Percentiles rank a stretch among this genome's conserved stretches.
Evolutionary conservation across 2,888 invertebrate species (phyloP).

Genomic region (Mythimna pallens): DNA sequence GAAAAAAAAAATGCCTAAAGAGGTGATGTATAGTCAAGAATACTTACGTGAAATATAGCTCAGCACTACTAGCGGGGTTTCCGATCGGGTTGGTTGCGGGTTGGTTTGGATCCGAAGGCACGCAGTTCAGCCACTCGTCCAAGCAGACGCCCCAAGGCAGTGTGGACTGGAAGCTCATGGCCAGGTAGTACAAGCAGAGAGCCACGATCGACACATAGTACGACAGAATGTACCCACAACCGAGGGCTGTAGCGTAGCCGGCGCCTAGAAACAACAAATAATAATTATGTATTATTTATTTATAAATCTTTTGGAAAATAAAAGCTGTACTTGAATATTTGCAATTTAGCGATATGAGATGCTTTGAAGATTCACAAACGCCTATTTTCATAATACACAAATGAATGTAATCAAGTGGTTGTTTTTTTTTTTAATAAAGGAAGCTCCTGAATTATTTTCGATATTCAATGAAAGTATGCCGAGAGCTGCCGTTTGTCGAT

Average conservation of each 20-base stretch:
- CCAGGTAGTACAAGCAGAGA: slow-evolving; percentile 93
- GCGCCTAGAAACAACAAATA: slow-evolving; percentile 88
- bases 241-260: slow-evolving; percentile 92
- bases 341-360: background rate
- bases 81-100: slow-evolving; percentile 38
- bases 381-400: no score
- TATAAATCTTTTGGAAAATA: background rate
- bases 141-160: slow-evolving; percentile 94
- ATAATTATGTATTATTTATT: background rate
- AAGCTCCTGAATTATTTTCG: no score
- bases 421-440: no score
- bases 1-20: no score
- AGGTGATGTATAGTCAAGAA: background rate
- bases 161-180: slow-evolving; percentile 92
- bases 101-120: slow-evolving; percentile 78
- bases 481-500: no score
- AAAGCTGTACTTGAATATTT: background rate
- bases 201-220: slow-evolving; percentile 95
- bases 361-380: no score
- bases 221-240: slow-evolving; percentile 92
- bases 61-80: slow-evolving; percentile 86
- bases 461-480: no score
- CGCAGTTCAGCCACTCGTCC: slow-evolving; percentile 88
- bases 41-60: slow-evolving; percentile 86
- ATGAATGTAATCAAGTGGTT: no score